These are phyloP conservation scores for Nilaparvata lugens DNA, from an alignment of 1,140 invertebrate genomes.

Conservation along the genomic window DNA sequence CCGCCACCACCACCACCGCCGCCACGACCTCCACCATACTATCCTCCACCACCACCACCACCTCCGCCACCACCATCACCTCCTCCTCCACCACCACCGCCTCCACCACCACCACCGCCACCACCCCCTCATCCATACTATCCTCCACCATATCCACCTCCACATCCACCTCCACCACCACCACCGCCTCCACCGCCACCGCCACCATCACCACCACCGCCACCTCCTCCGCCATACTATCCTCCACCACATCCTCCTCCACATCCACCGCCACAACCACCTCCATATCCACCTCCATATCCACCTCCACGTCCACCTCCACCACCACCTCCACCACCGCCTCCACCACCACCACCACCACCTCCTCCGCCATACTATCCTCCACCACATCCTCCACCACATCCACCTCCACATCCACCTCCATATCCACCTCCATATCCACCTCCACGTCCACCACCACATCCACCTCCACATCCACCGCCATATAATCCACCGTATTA, in stretches of 20 bases:
- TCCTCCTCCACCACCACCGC: constrained; percentile 9
- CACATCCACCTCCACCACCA: constrained; percentile 9
- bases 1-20: not conserved
- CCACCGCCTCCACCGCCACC: constrained; percentile 11
- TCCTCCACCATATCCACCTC: constrained; percentile 10
- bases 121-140: constrained; percentile 6
- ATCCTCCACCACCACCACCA: constrained; percentile 11
- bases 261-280: too few species aligned
- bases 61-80: constrained; percentile 14
- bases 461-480: constrained; percentile 7
- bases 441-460: not conserved
- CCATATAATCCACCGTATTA: not conserved
- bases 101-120: too few species aligned
- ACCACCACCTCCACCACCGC: constrained; percentile 2
- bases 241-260: not conserved
- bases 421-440: not conserved
- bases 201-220: not conserved
- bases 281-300: too few species aligned
- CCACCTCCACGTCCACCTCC: not conserved
- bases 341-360: constrained; percentile 13
- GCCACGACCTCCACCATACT: not conserved
- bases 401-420: too few species aligned
- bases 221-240: constrained; percentile 3
- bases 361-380: not conserved
- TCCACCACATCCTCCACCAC: too few species aligned